These are phyloP conservation scores for Nesidiocoris tenuis DNA, from an alignment of 2,888 invertebrate genomes.

Conservation along the genomic window DNA sequence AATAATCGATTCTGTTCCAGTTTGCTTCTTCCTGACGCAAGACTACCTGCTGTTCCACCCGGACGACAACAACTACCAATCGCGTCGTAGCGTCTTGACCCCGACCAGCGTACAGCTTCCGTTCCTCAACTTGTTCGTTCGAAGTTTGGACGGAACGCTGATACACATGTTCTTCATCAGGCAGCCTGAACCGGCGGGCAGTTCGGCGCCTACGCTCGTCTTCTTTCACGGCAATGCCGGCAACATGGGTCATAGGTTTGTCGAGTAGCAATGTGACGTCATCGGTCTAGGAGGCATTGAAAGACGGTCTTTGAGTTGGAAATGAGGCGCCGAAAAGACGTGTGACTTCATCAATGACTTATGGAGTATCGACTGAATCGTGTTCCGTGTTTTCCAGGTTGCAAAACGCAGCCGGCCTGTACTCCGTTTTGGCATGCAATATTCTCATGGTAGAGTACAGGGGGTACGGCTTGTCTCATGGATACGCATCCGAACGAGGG, in stretches of 20 bases:
- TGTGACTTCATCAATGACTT: no score
- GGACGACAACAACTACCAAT: slow-evolving; percentile 85
- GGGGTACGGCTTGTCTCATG: slow-evolving; percentile 90
- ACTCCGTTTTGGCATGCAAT: slow-evolving; percentile 78
- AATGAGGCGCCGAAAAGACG: no score
- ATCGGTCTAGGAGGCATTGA: no score
- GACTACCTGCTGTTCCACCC: slow-evolving; percentile 86
- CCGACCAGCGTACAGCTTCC: slow-evolving; percentile 84
- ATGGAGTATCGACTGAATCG: no score
- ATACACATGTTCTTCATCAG: slow-evolving; percentile 80
- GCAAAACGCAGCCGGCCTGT: slow-evolving; percentile 83
- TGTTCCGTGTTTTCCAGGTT: slow-evolving; percentile 66
- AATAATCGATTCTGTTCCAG: slow-evolving; percentile 58
- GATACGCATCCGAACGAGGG: slow-evolving; percentile 82
- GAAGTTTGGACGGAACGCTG: slow-evolving; percentile 72
- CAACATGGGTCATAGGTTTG: slow-evolving; percentile 91
- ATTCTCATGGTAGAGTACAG: slow-evolving; percentile 91
- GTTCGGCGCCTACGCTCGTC: slow-evolving; percentile 76
- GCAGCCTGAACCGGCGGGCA: slow-evolving; percentile 67
- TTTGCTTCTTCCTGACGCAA: slow-evolving; percentile 80
- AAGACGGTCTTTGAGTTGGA: no score
- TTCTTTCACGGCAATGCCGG: slow-evolving; percentile 97
- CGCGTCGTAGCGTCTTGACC: slow-evolving; percentile 81
- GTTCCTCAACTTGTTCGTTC: slow-evolving; percentile 77
- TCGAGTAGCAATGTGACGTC: no score